These are phyloP conservation scores for Chamaea fasciata DNA, from an alignment of 2,113 vertebrate species.

Conservation along the genomic window DNA sequence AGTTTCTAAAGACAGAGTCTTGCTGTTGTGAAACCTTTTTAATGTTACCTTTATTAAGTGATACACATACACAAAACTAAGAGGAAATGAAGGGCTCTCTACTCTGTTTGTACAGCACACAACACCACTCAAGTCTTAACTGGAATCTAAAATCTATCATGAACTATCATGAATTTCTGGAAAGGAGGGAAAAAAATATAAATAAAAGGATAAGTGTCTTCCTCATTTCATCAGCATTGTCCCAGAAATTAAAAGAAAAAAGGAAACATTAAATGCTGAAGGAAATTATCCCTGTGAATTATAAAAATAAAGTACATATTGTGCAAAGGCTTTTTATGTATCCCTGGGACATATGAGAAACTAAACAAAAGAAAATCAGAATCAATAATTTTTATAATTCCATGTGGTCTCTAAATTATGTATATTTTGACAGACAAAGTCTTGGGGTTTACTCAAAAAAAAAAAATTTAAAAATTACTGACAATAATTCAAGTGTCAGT, in stretches of 20 bases:
- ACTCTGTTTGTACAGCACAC: neutral
- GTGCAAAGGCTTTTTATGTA: neutral
- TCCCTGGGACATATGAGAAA: neutral
- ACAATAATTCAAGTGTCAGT: neutral
- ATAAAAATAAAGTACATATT: neutral
- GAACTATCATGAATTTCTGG: neutral
- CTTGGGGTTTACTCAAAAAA: neutral
- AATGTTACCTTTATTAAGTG: neutral
- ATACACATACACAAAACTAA: neutral
- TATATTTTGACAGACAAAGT: neutral
- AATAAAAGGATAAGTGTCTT: fast-evolving
- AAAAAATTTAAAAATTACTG: neutral
- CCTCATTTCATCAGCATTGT: neutral
- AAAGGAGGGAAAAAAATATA: neutral
- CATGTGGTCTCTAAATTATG: neutral
- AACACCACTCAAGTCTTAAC: neutral
- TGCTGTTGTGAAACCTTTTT: fast-evolving
- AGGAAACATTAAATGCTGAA: neutral
- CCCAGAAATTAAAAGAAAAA: neutral
- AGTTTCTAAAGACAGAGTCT: neutral
- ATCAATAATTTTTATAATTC: neutral
- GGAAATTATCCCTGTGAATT: neutral
- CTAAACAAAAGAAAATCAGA: neutral
- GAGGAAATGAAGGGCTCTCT: neutral
- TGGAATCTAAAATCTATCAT: neutral